Evolutionary conservation across 2,797 vertebrate species (phyloP).

Genomic region (Mionectes olivaceus): DNA sequence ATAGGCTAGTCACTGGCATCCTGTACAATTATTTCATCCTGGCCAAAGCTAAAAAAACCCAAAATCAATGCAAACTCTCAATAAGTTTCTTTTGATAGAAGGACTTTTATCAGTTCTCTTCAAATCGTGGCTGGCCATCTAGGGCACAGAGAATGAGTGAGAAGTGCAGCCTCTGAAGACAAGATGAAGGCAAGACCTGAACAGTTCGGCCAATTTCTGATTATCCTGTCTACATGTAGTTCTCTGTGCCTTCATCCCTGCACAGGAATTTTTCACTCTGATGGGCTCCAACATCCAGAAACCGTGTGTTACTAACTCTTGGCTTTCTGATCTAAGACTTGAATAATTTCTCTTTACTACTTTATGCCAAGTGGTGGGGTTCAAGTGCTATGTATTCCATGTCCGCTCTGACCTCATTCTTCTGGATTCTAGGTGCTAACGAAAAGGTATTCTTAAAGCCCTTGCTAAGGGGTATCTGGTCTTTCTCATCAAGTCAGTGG

Average conservation of each 20-base stretch:
- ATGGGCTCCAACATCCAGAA: not conserved
- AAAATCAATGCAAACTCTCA: not conserved
- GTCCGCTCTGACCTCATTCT: not conserved
- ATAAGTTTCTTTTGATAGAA: not conserved
- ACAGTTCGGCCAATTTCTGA: not conserved
- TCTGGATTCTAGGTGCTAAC: not conserved
- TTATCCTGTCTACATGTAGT: not conserved
- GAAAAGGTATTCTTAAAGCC: not conserved
- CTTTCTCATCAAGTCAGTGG: not conserved
- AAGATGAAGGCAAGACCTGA: not conserved
- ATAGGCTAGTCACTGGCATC: not conserved
- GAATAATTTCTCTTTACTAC: not conserved
- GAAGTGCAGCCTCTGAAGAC: not conserved
- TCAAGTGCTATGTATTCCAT: not conserved
- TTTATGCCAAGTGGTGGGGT: not conserved
- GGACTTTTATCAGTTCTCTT: not conserved
- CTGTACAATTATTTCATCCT: not conserved
- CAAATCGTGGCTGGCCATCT: not conserved
- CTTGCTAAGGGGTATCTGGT: not conserved
- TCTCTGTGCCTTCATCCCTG: not conserved
- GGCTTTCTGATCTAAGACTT: not conserved
- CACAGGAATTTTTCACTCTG: not conserved
- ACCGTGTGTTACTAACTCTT: not conserved
- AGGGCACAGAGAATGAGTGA: not conserved
- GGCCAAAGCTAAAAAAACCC: not conserved